Percentiles rank a stretch among this genome's conserved stretches.
Conservation (phyloP, 2,113 vertebrate species). For the Oceanites oceanicus region DNA sequence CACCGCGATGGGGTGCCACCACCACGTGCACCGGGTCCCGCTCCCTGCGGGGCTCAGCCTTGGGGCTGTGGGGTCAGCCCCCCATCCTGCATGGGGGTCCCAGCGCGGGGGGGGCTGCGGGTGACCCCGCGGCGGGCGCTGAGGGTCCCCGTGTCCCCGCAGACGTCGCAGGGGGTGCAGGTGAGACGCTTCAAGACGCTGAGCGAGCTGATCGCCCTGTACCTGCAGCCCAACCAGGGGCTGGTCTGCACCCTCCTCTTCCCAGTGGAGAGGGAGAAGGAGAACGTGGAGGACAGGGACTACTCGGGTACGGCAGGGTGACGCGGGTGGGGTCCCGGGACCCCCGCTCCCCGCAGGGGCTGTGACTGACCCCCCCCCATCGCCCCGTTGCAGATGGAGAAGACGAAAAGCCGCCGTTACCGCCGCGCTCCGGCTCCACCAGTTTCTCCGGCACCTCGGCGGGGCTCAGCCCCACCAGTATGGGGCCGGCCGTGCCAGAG, state of each 20-base stretch:
- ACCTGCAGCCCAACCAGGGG: constrained; percentile 94
- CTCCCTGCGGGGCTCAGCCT: fast-evolving
- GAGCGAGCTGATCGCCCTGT: constrained; percentile 87
- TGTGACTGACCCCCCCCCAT: background rate
- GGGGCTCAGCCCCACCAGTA: constrained; percentile 25
- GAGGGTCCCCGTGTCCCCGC: background rate
- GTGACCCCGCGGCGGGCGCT: background rate
- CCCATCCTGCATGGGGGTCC: background rate
- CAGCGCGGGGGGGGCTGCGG: no score
- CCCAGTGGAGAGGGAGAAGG: constrained; percentile 88
- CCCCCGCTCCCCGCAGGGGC: fast-evolving
- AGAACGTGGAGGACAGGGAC: constrained; percentile 84
- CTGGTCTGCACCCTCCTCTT: constrained; percentile 92
- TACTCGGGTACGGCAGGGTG: constrained; percentile 82
- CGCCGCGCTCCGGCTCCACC: constrained; percentile 88
- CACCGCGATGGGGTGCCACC: background rate
- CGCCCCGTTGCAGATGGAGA: constrained; percentile 83
- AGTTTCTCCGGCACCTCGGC: constrained; percentile 66
- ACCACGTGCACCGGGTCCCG: fast-evolving
- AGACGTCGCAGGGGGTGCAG: constrained; percentile 95
- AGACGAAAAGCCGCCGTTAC: constrained; percentile 92
- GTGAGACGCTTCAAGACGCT: constrained; percentile 92
- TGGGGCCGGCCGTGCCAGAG: constrained; percentile 56
- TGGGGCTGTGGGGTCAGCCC: background rate
- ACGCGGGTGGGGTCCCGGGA: background rate